Evolutionary conservation across 2,888 invertebrate genomes (phyloP), one percentile per base, ranked within the genome.

Genomic region (Oscheius sp.): DNA sequence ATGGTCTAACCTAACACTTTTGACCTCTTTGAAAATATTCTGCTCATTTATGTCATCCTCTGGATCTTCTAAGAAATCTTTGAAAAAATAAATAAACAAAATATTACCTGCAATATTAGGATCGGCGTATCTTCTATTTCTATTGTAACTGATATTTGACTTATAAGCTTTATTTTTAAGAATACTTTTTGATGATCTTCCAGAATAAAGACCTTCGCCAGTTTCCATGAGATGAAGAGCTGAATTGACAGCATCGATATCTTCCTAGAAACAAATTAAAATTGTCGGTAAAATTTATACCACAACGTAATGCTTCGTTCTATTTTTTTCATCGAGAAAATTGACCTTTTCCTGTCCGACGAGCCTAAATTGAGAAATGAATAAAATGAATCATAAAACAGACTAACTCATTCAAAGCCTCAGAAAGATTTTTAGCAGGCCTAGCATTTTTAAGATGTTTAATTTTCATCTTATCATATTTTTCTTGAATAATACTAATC

Each of bases 111-210:
- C 70, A 74, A 74, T 73, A 21, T 75, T 75, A 6, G 80, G 80
- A 69, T 80, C 80, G n/a, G 75, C 64, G 64, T 77, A 73, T 27
- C 80, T 69, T 16, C 80, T 35, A 23, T 76, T 73, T 18, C 78
- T 68, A 9, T 72, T 72, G 55, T 76, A 75, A 35, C 75, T 69
- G 41, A 78, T 61, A n/a, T 45, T 56, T 2, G 74, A 66, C 13
- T 63, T 18, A 49, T 80, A 80, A 7, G 80, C 80, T 29, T 73
- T 61, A 2, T 45, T 55, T 55, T 72, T 72, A 1, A 72, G 12
- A 5, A 41, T 25, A 16, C 43, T 64, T 45, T 56, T 69, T 13
- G 29, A 35, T 12, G 69, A 55, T 16, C 29, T 46, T n/a, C 41
- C 23, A 16, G 29, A 21, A 23, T 1, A 23, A 6, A 16, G 9